A percentile compares a stretch with the other conserved stretches of the same genome.
These are phyloP conservation scores for Nomada lathburiana DNA, from an alignment of 2,888 invertebrate species.

Conservation along the genomic window DNA sequence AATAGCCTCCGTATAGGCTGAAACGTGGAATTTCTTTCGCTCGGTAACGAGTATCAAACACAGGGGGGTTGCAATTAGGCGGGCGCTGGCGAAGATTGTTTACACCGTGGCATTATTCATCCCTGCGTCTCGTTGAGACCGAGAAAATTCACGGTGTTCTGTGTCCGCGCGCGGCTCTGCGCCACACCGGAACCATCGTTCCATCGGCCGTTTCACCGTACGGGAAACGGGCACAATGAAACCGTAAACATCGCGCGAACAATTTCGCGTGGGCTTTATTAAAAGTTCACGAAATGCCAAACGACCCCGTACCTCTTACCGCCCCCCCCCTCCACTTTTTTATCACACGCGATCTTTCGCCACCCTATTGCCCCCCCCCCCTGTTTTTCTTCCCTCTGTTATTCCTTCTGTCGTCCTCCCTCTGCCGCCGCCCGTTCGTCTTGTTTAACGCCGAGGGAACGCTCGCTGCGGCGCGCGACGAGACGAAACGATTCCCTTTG, in stretches of 20 bases:
- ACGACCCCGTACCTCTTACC: neutral
- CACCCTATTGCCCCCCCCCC: no score
- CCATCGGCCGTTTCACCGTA: constrained; percentile 17
- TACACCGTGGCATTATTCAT: constrained; percentile 28
- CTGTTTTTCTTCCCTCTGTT: no score
- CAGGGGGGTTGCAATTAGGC: constrained; percentile 15
- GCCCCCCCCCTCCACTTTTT: no score
- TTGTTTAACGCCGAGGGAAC: neutral
- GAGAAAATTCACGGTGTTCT: constrained; percentile 1
- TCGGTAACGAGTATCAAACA: constrained; percentile 30
- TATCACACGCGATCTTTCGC: no score
- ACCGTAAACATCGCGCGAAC: constrained; percentile 44
- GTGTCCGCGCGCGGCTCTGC: neutral
- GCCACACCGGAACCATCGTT: constrained; percentile 6
- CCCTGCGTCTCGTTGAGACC: neutral
- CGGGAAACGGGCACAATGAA: constrained; percentile 32
- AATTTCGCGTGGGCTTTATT: constrained; percentile 50
- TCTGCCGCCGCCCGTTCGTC: no score
- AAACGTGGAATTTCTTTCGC: neutral
- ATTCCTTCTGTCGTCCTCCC: no score
- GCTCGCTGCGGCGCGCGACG: neutral
- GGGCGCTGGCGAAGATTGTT: constrained; percentile 19
- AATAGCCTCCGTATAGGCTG: neutral
- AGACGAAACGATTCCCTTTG: constrained; percentile 10
- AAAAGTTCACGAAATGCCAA: constrained; percentile 38